Base-by-base conservation (phyloP, 2,888 invertebrate species). In the Pyrrhopygopsis socrates region DNA sequence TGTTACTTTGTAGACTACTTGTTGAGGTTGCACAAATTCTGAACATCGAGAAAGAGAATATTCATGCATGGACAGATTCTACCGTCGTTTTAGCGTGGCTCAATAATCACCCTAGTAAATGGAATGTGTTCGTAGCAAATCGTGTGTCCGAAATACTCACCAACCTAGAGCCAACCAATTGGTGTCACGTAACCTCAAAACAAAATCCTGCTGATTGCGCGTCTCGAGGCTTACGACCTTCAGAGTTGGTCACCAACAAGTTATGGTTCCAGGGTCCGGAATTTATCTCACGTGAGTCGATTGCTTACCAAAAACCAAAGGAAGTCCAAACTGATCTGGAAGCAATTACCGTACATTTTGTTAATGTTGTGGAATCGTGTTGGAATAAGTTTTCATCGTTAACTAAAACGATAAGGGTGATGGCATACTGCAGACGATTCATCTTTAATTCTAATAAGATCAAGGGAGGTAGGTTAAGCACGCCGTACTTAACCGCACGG, bases 371-470 rank as follows among this genome's bases (percentile, higher is more conserved):
- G 2, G 73, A 74, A 58, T 13, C 34, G 2, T 2, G 60, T 2
- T 60, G 24, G 24, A 20, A 75, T 9, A 75, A 75, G 30, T 75
- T 13, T 41, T 75, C 75, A 63, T 75, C 75, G 0, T 41, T 75
- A 38, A 60, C 38, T 6, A 75, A 75, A 75, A 75, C 75, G 15
- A 18, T 75, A 2, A 38, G 75, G 41, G 75, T 75, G 9, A 75
- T 75, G 24, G 41, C 60, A 63, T 75, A 75, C 20, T 75, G 75
- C 13, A 34, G 20, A 15, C 38, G 74, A 18, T 75, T 75, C 60
- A 60, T 75, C 20, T n/a, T 3, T 2, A 75, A 75, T 24, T 60
- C 8, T n/a, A 75, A 38, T 3, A 75, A 60, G 8, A 38, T 8
- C 0, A 24, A 0, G 2, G 13, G 27, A 38, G 20, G 1, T 20